Evolutionary conservation across 2,797 vertebrate genomes (phyloP).

Genomic region (Lepus oiostolus): DNA sequence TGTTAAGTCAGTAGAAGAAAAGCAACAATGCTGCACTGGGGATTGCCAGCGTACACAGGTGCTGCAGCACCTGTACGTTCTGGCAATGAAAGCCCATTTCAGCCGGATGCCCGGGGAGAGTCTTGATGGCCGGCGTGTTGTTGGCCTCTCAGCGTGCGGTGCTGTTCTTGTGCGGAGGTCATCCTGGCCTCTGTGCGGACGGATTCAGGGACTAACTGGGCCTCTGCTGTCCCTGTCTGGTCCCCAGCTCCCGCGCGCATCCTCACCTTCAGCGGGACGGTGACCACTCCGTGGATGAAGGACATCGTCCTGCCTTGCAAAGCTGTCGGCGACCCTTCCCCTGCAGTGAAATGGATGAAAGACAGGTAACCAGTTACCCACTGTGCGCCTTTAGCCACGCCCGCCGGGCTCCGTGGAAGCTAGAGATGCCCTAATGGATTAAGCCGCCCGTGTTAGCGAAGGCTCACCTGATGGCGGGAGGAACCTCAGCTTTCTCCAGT

Average conservation of each 20-base stretch:
- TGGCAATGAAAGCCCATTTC: background rate
- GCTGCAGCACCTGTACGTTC: too few relatives aligned
- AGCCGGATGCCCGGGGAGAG: fast-evolving
- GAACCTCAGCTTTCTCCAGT: too few relatives aligned
- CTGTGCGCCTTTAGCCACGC: constrained; percentile 38
- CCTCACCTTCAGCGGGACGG: constrained; percentile 98
- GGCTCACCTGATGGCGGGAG: fast-evolving
- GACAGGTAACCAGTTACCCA: constrained; percentile 95
- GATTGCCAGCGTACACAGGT: background rate
- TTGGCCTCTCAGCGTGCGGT: too few relatives aligned
- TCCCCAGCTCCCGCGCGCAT: constrained; percentile 95
- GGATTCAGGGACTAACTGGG: background rate
- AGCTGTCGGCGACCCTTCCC: constrained; percentile 96
- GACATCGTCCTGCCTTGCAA: constrained; percentile 98
- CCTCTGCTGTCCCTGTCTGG: constrained; percentile 35
- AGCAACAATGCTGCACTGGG: background rate
- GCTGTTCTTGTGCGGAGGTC: background rate
- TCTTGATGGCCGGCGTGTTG: fast-evolving
- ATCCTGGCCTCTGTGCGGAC: background rate
- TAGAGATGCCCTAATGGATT: too few relatives aligned
- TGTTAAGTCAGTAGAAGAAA: background rate
- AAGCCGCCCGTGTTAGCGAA: background rate
- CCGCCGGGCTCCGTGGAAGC: fast-evolving
- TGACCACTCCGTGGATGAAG: constrained; percentile 99
- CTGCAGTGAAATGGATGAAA: constrained; percentile 98